Conservation (phyloP, 2,113 vertebrate genomes). For the Manacus vitellinus region DNA sequence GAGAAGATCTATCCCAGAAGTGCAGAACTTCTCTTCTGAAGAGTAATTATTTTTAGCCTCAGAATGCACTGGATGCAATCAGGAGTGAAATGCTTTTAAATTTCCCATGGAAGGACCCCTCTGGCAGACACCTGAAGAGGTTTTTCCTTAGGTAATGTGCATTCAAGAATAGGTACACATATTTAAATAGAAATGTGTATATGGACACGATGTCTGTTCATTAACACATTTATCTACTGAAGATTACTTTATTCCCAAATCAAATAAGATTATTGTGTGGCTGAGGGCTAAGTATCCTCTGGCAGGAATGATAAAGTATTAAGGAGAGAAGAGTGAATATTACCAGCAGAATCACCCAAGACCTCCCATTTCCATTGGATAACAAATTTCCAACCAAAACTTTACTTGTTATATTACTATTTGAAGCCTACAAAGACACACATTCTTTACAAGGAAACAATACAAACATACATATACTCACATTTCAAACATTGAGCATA, state of each 20-base stretch:
- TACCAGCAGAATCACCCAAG: background rate
- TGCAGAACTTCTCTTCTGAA: background rate
- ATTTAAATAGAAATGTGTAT: background rate
- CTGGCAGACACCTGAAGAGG: background rate
- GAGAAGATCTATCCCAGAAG: slow-evolving; percentile 33
- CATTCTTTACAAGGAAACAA: background rate
- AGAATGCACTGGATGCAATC: slow-evolving; percentile 2
- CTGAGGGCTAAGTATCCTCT: background rate
- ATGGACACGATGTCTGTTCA: background rate
- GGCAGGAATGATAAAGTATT: slow-evolving; percentile 1
- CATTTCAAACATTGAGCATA: slow-evolving; percentile 17
- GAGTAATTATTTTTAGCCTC: slow-evolving; percentile 47
- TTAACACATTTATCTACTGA: background rate
- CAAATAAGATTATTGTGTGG: background rate
- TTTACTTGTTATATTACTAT: background rate
- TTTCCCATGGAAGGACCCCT: slow-evolving; percentile 6
- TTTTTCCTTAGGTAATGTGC: background rate
- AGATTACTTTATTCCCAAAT: background rate
- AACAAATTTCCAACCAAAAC: background rate
- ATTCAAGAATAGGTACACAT: background rate
- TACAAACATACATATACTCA: slow-evolving; percentile 19
- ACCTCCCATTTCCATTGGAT: background rate
- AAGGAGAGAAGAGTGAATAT: background rate
- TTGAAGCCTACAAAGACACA: background rate
- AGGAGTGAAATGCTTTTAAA: slow-evolving; percentile 22